Base-by-base conservation (phyloP, 2,888 invertebrate genomes). In the Leptinotarsa haldemani region DNA sequence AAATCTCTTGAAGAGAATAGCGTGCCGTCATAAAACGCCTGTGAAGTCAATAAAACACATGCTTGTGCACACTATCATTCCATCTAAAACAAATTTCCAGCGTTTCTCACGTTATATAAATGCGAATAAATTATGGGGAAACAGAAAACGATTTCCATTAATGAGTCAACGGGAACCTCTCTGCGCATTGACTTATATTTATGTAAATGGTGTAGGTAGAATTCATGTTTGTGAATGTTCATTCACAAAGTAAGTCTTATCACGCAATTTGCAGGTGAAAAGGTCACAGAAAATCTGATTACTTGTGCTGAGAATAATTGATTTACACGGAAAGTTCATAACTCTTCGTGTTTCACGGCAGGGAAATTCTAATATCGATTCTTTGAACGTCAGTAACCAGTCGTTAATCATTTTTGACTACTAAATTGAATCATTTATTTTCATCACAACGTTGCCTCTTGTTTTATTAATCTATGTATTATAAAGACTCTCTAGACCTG, bases 241-340 rank as follows among this genome's bases (percentile, higher is more conserved):
- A 68, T 56, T 68, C 68, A 68, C 68, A 53, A 46, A 53, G 67
- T 52, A 67, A 20, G 56, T 68, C 68, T 20, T 53, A 67, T 47
- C 25, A 67, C 52, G 68, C 48, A 12, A 58, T 46, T 53, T 52
- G 48, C 30, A 58, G 56, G 56, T 40, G 68, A 47, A 68, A 68
- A 56, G 68, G 68, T 68, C 68, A 68, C 46, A 46, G 68, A 68
- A 68, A 68, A 68, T 70, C 64, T 50, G 52, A 65, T 53, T 70
- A 64, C 46, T 70, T 63, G 25, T 52, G 53, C 53, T 20, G 18
- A 40, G 64, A 22, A 70, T 64, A 70, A 64, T 50, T 64, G 64
- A 65, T 70, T 40, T 46, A 50, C 64, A 70, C 25, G 64, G 30
- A 65, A 25, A 63, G 70, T 53, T 70, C 64, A 70, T 48, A 52